Base-by-base conservation (phyloP, 2,888 invertebrate species). In the Eilema depressum region DNA sequence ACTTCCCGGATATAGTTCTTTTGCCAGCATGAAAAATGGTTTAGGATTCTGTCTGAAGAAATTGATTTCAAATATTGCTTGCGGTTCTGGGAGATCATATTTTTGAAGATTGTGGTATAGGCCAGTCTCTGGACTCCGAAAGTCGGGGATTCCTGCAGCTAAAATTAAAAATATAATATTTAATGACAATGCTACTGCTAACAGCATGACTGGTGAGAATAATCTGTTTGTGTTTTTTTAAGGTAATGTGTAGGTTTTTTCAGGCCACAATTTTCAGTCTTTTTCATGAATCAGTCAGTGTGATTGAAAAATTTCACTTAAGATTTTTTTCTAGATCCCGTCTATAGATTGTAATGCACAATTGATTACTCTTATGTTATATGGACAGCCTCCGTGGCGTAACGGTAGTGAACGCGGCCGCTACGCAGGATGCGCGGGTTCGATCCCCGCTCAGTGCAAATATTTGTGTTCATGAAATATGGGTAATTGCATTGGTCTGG, bases 101-200 rank as follows among this genome's bases (percentile, higher is more conserved):
- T 99, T 98, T 82, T 97, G 96, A 63, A 99, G 95, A 89, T 99
- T 99, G 89, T 98, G 96, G 89, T 99, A 99, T 0, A 99, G 95
- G 0, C 99, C 99, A 69, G 98, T 98, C 37, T 97, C 98, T 0
- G 99, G 99, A 26, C 98, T 98, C 28, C 99, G 97, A 90, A 99
- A 99, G 90, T 99, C 99, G 26, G 99, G 99, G 81, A 99, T 99
- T 53, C 99, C 99, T 69, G 98, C 98, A 85, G 98, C 98, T 98
- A 89, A 71, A 96, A 92, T 7, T 41, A 70, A 41, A 17, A 66
- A 59, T 41, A 67, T 26, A 57, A 68, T 33, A 37, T 25, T 57
- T 14, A 47, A 20, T 56, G 47, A 20, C 47, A 47, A 47, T 47
- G 7, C 20, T 17, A 47, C 7, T 20, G 20, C 20, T 20, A 20